These are phyloP conservation scores for Cerastoderma edule DNA, from an alignment of 2,888 invertebrate genomes.

Conservation along the genomic window DNA sequence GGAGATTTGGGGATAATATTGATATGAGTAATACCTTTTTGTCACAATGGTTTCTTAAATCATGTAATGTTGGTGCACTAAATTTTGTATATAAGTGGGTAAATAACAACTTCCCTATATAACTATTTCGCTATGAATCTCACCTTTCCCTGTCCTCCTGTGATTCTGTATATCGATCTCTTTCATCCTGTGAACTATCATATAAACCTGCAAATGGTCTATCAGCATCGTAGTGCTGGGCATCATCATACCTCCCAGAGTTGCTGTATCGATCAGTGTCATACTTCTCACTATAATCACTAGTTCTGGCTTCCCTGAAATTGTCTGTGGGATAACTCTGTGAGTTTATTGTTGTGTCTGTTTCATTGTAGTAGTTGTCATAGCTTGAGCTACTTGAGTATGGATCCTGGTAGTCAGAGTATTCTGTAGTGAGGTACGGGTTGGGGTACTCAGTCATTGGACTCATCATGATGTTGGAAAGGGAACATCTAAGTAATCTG, in stretches of 20 bases:
- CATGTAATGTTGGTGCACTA: too few relatives aligned
- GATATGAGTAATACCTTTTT: too few relatives aligned
- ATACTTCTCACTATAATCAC: conserved; percentile 20
- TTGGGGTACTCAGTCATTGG: conserved; percentile 50
- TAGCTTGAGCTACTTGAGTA: conserved; percentile 25
- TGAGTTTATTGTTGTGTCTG: conserved; percentile 8
- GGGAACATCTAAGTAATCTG: too few relatives aligned
- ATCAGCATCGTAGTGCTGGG: conserved; percentile 14
- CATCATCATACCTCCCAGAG: conserved; percentile 3
- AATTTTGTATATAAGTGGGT: too few relatives aligned
- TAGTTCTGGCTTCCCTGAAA: not conserved
- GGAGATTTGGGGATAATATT: not conserved
- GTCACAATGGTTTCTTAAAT: too few relatives aligned
- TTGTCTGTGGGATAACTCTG: not conserved
- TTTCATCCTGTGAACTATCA: conserved; percentile 31
- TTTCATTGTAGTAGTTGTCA: conserved; percentile 8
- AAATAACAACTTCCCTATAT: too few relatives aligned
- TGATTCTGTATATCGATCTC: conserved; percentile 38
- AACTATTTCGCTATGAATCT: not conserved
- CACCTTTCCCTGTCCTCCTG: conserved; percentile 24
- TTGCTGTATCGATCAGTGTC: conserved; percentile 6
- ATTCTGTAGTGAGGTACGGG: conserved; percentile 45
- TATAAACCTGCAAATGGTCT: not conserved
- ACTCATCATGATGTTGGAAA: too few relatives aligned
- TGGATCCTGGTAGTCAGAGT: conserved; percentile 41